phyloP scores from a whole-genome alignment of 2,113 vertebrate genomes.

The Cervus canadensis region DNA sequence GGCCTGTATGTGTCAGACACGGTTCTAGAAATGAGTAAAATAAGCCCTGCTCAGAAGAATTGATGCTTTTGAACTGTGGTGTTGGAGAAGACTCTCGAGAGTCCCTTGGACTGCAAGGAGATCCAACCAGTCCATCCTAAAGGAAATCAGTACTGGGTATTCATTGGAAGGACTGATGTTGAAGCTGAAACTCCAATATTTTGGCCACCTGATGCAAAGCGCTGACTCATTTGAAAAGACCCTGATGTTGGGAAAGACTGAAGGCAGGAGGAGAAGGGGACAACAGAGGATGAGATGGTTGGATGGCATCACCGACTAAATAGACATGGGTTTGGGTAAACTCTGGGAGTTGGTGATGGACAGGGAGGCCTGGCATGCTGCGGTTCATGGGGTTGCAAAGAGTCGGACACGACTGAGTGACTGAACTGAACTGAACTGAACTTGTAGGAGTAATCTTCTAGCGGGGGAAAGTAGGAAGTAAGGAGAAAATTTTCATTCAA shows the following conservation, averaged over 20 bases:
- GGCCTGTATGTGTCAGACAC: rapidly evolving
- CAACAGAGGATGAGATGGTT: background rate
- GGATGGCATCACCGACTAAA: background rate
- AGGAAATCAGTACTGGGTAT: background rate
- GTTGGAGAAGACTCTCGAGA: background rate
- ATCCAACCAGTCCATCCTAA: background rate
- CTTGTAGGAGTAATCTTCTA: background rate
- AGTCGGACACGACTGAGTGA: rapidly evolving
- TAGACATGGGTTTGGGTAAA: background rate
- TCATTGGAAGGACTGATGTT: background rate
- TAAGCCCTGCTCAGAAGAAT: background rate
- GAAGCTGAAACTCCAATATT: background rate
- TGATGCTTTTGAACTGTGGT: background rate
- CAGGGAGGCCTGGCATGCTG: background rate
- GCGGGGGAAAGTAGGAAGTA: background rate
- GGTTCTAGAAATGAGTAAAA: background rate
- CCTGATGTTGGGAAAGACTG: background rate
- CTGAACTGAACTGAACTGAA: background rate
- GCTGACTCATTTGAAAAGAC: background rate
- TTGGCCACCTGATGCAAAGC: background rate
- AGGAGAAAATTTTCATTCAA: background rate
- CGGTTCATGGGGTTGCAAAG: rapidly evolving
- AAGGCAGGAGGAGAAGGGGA: background rate
- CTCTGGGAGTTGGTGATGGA: background rate
- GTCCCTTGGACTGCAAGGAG: background rate